A percentile compares a stretch with the other conserved stretches of the same genome.
These are phyloP conservation scores for Callipepla californica DNA, from an alignment of 2,113 vertebrate species.

Conservation along the genomic window DNA sequence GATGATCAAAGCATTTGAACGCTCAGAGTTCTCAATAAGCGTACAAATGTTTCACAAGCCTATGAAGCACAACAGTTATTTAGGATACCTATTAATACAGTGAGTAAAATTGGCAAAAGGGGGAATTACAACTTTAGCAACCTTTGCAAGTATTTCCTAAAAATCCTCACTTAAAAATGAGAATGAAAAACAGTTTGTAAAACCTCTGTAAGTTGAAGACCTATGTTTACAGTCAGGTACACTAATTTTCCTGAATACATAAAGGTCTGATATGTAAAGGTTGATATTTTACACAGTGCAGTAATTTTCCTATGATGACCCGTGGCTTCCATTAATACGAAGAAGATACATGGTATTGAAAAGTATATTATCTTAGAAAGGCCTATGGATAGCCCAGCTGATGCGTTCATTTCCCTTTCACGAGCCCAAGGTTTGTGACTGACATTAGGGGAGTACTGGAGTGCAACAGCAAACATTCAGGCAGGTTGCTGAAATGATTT, in stretches of 20 bases:
- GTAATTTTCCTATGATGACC: not conserved
- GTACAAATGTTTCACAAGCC: not conserved
- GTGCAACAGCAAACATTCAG: not conserved
- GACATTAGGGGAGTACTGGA: slow-evolving; percentile 6
- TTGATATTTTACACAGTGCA: not conserved
- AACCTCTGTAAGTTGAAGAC: not conserved
- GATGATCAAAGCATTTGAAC: not conserved
- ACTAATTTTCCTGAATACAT: not conserved
- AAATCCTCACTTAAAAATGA: not conserved
- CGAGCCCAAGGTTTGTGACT: slow-evolving; percentile 1
- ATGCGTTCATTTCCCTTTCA: slow-evolving; percentile 29
- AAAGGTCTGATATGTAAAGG: not conserved
- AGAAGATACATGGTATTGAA: not conserved
- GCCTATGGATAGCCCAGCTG: not conserved
- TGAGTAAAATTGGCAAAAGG: not conserved
- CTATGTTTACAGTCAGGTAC: not conserved
- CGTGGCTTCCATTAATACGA: not conserved
- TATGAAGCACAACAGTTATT: not conserved
- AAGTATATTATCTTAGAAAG: not conserved
- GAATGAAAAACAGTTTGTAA: not conserved
- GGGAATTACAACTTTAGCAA: not conserved
- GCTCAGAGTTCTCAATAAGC: not conserved
- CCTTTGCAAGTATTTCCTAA: not conserved
- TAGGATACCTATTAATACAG: not conserved
- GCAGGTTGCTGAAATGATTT: slow-evolving; percentile 15